phyloP scores from a whole-genome alignment of 1,140 invertebrate genomes.

The Trachymyrmex cornetzi region DNA sequence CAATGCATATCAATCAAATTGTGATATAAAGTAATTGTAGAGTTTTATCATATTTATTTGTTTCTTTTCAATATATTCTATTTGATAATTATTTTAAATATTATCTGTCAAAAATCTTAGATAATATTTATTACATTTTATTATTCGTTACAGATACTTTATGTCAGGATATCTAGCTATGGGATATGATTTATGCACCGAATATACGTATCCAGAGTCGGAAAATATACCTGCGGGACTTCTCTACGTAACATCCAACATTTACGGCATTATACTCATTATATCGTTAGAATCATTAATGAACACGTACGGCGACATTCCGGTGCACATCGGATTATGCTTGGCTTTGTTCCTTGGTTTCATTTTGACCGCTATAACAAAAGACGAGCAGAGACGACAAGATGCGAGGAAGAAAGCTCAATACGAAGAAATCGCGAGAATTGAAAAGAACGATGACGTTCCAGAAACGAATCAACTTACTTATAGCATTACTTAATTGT shows the following conservation, averaged over 20 bases:
- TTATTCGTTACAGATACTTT: conserved; percentile 87
- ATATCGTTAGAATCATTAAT: conserved; percentile 77
- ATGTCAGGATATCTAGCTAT: conserved; percentile 92
- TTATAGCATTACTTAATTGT: conserved; percentile 8
- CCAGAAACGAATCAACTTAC: conserved; percentile 6
- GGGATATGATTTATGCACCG: conserved; percentile 92
- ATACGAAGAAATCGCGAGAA: conserved; percentile 42
- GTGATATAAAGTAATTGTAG: background rate
- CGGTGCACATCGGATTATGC: conserved; percentile 84
- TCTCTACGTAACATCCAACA: conserved; percentile 89
- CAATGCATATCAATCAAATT: background rate
- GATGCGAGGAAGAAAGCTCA: conserved; percentile 74
- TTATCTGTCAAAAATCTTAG: too few relatives aligned
- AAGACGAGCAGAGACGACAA: conserved; percentile 88
- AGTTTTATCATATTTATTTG: background rate
- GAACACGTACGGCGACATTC: conserved; percentile 77
- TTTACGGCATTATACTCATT: conserved; percentile 88
- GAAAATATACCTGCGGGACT: conserved; percentile 90
- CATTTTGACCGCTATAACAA: conserved; percentile 87
- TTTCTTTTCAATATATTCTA: background rate
- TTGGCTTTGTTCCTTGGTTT: conserved; percentile 85
- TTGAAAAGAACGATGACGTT: conserved; percentile 32
- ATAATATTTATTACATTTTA: background rate
- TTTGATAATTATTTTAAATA: background rate
- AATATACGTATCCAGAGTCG: conserved; percentile 91